Base-by-base conservation (phyloP, 2,797 vertebrate genomes). In the Amphiprion clarkii region DNA sequence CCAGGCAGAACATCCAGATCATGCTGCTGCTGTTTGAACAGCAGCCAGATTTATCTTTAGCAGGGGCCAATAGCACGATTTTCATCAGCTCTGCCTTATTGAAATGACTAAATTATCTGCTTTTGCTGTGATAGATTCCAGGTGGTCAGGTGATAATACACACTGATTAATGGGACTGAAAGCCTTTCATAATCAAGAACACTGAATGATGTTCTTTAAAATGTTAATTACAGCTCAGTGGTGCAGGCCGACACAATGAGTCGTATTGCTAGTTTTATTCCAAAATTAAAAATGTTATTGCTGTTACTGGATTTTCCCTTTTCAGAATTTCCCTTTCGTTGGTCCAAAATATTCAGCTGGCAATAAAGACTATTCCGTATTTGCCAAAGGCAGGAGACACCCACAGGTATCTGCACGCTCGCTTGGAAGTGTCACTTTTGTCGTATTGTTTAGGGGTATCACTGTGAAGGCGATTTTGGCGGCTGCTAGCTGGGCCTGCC, bases 1-100 rank as follows among this genome's bases (percentile, higher is more conserved):
- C 77, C 64, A 40, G 76, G 86, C 84, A 81, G 76, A 85, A 80
- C 71, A 87, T 87, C 56, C 80, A 72, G 76, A 81, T 88, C 90
- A 87, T 67, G 76, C 78, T 86, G 83, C 76, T 85, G 72, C 81
- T 76, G 71, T 62, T 59, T 78, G 80, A 74, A 82, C 62, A 70
- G 62, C 71, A 23, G 67, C 83, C 74, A 74, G 67, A 71, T 83
- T 84, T 79, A 84, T 74, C 67, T 76, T 72, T 40, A 87, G 62
- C 66, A 64, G 71, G 21, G 57, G 69, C 48, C 63, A 78, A 13
- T 71, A 59, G 44, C 74, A 81, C 74, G 61, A 8, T 68, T 79
- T 73, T 81, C n/a, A 51, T 36, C 27, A 44, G 21, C 61, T 40
- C 29, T 78, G 58, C 64, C 27, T 51, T 23, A 61, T 48, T 76